Evolutionary conservation across 2,113 vertebrate genomes (phyloP).

Genomic region (Harpagus bidentatus): DNA sequence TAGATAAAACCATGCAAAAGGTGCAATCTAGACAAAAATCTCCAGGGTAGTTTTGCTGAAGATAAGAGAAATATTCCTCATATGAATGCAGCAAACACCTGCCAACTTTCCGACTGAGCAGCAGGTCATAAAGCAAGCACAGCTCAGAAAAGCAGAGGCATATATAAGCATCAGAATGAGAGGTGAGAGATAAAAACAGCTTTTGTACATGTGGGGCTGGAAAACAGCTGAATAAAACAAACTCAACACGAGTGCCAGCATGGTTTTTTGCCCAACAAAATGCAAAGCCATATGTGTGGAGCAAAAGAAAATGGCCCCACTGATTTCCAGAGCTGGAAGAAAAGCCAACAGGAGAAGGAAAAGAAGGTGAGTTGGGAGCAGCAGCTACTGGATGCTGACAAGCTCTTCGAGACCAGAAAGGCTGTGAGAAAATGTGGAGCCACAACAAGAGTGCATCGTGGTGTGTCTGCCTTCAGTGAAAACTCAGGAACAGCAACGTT

Average conservation of each 20-base stretch:
- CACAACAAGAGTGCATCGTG: background rate
- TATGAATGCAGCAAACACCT: background rate
- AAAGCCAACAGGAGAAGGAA: background rate
- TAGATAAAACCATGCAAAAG: background rate
- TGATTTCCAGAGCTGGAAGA: background rate
- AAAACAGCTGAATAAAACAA: constrained; percentile 33
- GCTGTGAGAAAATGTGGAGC: background rate
- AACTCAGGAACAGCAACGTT: background rate
- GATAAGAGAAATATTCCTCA: background rate
- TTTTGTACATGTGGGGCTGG: background rate
- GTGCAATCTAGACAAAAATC: background rate
- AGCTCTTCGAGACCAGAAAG: background rate
- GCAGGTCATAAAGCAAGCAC: background rate
- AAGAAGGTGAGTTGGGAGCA: background rate
- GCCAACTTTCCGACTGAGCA: background rate
- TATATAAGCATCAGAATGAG: background rate
- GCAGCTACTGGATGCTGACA: background rate
- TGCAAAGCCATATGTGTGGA: background rate
- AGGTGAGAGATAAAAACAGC: background rate
- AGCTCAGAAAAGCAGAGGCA: background rate
- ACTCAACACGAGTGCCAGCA: background rate
- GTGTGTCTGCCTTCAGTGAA: background rate
- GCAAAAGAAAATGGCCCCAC: background rate
- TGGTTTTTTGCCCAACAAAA: background rate
- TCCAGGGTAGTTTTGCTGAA: background rate